phyloP scores from a whole-genome alignment of 2,888 invertebrate species.

The Hirtodrosophila confusa region DNA sequence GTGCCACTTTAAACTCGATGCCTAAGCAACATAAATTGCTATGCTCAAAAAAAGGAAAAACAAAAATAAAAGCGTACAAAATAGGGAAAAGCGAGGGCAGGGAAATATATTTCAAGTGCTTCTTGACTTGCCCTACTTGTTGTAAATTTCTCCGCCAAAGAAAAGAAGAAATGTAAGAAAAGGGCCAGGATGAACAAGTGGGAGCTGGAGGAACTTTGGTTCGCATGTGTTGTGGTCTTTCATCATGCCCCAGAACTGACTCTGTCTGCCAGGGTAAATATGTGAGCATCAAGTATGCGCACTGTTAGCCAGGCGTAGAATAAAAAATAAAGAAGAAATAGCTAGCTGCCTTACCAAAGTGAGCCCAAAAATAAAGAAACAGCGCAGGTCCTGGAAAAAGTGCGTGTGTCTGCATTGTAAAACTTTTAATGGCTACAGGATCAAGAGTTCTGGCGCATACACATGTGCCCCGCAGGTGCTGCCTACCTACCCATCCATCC shows the following conservation, averaged over 20 bases:
- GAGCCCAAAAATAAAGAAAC: too few species aligned
- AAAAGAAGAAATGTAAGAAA: constrained; percentile 1
- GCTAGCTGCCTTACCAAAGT: constrained; percentile 25
- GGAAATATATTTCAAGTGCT: constrained; percentile 70
- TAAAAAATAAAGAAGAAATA: constrained; percentile 22
- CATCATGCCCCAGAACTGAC: constrained; percentile 56
- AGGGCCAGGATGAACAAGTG: constrained; percentile 31
- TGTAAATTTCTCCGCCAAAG: constrained; percentile 49
- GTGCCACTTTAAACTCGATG: constrained; percentile 54
- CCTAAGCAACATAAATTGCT: constrained; percentile 56
- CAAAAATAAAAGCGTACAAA: constrained; percentile 2
- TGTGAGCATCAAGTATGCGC: constrained; percentile 72
- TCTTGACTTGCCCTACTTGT: constrained; percentile 76
- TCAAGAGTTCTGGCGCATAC: constrained; percentile 21
- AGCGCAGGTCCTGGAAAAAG: constrained; percentile 43
- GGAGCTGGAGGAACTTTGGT: constrained; percentile 56
- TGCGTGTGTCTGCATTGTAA: constrained; percentile 80
- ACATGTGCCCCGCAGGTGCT: constrained; percentile 71
- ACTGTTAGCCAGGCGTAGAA: constrained; percentile 56
- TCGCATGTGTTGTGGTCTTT: constrained; percentile 80
- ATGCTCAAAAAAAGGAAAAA: constrained; percentile 1
- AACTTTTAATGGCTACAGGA: constrained; percentile 75
- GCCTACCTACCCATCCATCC: neutral
- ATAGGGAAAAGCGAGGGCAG: constrained; percentile 15
- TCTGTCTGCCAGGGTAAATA: constrained; percentile 16